A percentile compares a stretch with the other conserved stretches of the same genome.
Evolutionary conservation across 2,797 vertebrate genomes (phyloP).

Genomic region (Spea hammondii): DNA sequence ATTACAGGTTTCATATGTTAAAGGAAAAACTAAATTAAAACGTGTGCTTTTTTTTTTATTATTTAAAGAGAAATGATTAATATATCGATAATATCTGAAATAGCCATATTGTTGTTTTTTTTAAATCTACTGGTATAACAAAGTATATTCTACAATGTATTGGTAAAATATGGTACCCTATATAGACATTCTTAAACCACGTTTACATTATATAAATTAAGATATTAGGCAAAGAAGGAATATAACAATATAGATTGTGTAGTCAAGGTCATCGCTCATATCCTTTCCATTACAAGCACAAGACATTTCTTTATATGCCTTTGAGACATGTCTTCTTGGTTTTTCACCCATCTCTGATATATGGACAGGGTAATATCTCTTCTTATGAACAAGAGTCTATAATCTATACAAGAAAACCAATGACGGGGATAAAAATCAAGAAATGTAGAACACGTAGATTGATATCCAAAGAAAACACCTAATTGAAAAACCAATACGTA

Average conservation of each 20-base stretch:
- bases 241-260: background rate
- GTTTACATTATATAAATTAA: too few relatives aligned
- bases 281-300: background rate
- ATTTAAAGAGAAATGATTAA: too few relatives aligned
- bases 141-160: too few relatives aligned
- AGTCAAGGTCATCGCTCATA: background rate
- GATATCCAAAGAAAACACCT: slow-evolving; percentile 30
- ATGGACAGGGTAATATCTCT: slow-evolving; percentile 11
- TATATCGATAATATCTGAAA: too few relatives aligned
- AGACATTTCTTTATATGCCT: background rate
- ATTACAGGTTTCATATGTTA: too few relatives aligned
- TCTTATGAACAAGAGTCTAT: slow-evolving; percentile 25
- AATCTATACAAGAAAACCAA: slow-evolving; percentile 18
- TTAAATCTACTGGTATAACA: too few relatives aligned
- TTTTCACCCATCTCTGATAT: slow-evolving; percentile 6
- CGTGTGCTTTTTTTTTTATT: too few relatives aligned
- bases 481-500: slow-evolving; percentile 47
- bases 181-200: too few relatives aligned
- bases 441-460: slow-evolving; percentile 22
- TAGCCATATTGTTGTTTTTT: too few relatives aligned
- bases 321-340: background rate
- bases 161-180: too few relatives aligned
- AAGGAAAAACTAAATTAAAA: too few relatives aligned
- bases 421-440: slow-evolving; percentile 11
- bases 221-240: too few relatives aligned